These are phyloP conservation scores for Decapterus maruadsi DNA, from an alignment of 2,797 vertebrate genomes.

Conservation along the genomic window DNA sequence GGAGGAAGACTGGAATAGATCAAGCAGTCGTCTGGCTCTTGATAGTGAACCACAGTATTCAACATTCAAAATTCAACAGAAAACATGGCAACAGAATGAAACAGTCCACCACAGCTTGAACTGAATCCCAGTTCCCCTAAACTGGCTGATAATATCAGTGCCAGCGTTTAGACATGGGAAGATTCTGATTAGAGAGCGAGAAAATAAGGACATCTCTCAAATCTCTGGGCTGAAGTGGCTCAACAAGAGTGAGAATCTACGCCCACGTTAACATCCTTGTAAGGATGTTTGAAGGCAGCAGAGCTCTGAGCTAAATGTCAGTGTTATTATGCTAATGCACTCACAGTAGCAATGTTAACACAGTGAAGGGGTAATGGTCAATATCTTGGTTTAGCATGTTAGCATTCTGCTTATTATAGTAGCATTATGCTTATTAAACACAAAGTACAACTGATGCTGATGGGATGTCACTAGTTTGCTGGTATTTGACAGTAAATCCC, in stretches of 20 bases:
- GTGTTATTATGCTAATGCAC: not conserved
- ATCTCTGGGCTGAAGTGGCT: constrained; percentile 10
- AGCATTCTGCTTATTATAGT: not conserved
- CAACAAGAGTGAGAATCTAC: constrained; percentile 15
- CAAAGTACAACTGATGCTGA: not conserved
- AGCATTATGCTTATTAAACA: too few relatives aligned
- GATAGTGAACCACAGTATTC: constrained; percentile 55
- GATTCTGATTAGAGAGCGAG: constrained; percentile 47
- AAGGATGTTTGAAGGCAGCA: not conserved
- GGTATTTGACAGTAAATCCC: not conserved
- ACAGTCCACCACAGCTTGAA: constrained; percentile 68
- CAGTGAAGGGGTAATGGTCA: not conserved
- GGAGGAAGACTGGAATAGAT: constrained; percentile 67
- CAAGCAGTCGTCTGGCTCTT: constrained; percentile 68
- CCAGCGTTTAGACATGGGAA: constrained; percentile 50
- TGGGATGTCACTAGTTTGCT: not conserved
- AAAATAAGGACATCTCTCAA: constrained; percentile 29
- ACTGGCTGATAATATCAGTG: constrained; percentile 44
- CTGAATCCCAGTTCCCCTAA: constrained; percentile 59
- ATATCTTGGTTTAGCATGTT: not conserved
- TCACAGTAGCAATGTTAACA: not conserved
- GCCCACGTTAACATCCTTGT: not conserved
- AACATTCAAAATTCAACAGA: constrained; percentile 49
- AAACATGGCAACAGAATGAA: constrained; percentile 72
- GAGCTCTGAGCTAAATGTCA: not conserved